A percentile compares a stretch with the other conserved stretches of the same genome.
These are phyloP conservation scores for Arrhopalites spinosus DNA, from an alignment of 2,888 invertebrate genomes.

Conservation along the genomic window DNA sequence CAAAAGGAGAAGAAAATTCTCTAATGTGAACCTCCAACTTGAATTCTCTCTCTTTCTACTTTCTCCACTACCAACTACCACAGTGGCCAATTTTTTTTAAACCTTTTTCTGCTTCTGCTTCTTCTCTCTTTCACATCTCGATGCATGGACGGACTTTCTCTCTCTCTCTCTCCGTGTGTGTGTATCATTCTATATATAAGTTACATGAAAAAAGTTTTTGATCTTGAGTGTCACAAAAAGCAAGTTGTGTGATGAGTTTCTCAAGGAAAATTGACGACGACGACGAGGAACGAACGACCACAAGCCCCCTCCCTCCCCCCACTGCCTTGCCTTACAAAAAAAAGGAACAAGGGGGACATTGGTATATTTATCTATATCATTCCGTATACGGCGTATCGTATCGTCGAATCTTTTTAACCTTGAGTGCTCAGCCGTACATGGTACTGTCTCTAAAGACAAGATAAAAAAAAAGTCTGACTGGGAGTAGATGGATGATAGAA, in stretches of 20 bases:
- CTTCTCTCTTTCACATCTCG: background rate
- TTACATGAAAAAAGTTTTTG: background rate
- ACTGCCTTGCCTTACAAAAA: background rate
- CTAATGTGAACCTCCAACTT: no score
- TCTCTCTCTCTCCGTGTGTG: constrained; percentile 5
- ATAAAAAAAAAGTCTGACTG: background rate
- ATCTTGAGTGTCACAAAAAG: constrained; percentile 23
- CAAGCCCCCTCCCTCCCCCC: background rate
- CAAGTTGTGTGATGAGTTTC: constrained; percentile 25
- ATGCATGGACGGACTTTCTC: background rate
- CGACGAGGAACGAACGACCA: background rate
- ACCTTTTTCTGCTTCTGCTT: background rate
- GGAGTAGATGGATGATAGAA: background rate
- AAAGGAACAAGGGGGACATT: background rate
- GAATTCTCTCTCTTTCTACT: no score
- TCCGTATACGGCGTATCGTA: background rate
- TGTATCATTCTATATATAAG: background rate
- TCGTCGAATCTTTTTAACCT: background rate
- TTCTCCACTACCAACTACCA: background rate
- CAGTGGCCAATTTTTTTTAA: constrained; percentile 10
- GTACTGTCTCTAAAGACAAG: background rate
- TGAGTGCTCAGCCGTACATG: background rate
- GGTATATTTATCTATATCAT: no score
- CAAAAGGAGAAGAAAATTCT: no score
- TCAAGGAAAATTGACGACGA: constrained; percentile 28